Base-by-base conservation (phyloP, 1,140 invertebrate genomes). In the Metaphire vulgaris region DNA sequence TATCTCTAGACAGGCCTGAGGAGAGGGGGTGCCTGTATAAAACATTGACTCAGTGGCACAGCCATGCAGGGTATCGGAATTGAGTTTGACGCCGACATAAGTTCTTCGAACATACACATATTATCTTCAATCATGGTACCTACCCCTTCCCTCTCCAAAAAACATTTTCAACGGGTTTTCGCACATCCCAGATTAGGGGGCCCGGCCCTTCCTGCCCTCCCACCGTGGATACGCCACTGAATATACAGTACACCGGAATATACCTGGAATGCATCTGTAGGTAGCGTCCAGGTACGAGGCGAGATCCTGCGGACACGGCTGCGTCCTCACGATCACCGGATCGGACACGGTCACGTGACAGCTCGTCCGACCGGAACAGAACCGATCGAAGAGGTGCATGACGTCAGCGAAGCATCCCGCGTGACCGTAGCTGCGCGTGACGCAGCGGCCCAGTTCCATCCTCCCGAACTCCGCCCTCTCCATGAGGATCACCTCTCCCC, bases 221-320 rank as follows among this genome's bases (percentile, higher is more conserved):
- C n/a, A n/a, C n/a, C n/a, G n/a, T n/a, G n/a, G n/a, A n/a, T n/a
- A n/a, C n/a, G n/a, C n/a, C n/a, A n/a, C n/a, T n/a, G n/a, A n/a
- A n/a, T n/a, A n/a, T n/a, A n/a, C n/a, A 56, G 21, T 56, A 56
- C 21, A 12, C 21, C 21, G 6, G 6, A 21, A 74, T 21, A 68
- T 15, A 77, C 76, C 76, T 30, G 72, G 72, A 34, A 77, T 67
- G 34, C 76, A 77, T 26, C 28, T 68, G 68, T 74, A 77, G 34
- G 64, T 33, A 29, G 72, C 76, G 26, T 77, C 33, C 21, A 77
- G 15, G 67, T 77, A 77, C 26, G 72, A 75, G n/a, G 66, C 41
- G 72, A 74, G 67, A 68, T 77, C 76, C 21, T 14, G 32, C 2
- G 76, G 76, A 64, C 76, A 77, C 0, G 76, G 76, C 31, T 75